Evolutionary conservation across 2,113 vertebrate genomes (phyloP), one percentile per base, ranked within the genome.

Genomic region (Lepus timidus): DNA sequence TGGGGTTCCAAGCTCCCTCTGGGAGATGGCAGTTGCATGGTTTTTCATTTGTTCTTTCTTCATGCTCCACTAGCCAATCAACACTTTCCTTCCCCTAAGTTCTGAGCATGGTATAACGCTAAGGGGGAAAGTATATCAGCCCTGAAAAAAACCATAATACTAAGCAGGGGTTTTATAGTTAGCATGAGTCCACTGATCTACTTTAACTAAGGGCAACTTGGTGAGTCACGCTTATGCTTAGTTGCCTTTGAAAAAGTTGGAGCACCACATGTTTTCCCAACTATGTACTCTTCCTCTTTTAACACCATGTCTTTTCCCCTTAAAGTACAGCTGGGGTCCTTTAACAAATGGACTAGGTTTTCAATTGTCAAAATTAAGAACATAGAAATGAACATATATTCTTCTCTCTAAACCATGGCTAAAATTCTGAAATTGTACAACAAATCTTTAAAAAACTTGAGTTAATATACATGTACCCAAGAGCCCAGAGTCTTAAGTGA

Each of bases 51-150:
- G 88, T 91, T 97, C 85, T 97, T 97, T 93, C 95, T 97, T 96
- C 89, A 96, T 73, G 94, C 90, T 96, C 90, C 94, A 67, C 88
- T 98, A 97, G 95, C 92, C 94, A 97, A 96, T 96, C 96, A 96
- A 51, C 76, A 85, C 13, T 79, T 49, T 25, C 89, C 95, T 61
- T 94, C 90, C 73, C 79, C 11, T 9, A 88, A 71, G 33, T 84
- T 92, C 6, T 7, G 85, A 0, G 0, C 67, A 92, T 44, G n/a
- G 9, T 75, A 51, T 0, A 0, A 95, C 74, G 71, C 85, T 52
- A 76, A 96, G 44, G 19, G 67, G n/a, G 85, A 89, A 62, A 76
- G 71, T 85, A 75, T 19, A 83, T 73, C 65, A 88, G 94, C 92
- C 55, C 70, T 95, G 88, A 85, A 82, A 97, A 93, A 84, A 58